Evolutionary conservation across 2,888 invertebrate species (phyloP).

Genomic region (Temnothorax ravouxi): DNA sequence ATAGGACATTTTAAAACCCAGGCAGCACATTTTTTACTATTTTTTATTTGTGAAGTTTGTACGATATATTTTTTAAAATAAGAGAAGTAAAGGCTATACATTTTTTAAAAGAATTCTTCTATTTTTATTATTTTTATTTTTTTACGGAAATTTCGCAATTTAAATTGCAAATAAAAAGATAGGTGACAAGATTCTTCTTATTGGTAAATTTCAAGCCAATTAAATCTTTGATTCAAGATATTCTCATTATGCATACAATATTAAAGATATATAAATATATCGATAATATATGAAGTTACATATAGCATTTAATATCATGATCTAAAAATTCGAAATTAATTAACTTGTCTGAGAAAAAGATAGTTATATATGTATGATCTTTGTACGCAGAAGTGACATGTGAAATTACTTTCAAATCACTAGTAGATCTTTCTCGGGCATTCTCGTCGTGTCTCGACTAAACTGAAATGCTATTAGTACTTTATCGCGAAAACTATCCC

Average conservation of each 20-base stretch:
- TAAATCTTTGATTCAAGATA: background rate
- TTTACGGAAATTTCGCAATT: background rate
- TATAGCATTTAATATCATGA: background rate
- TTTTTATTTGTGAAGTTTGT: background rate
- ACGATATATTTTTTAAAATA: background rate
- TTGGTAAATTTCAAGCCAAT: background rate
- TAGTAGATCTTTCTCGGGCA: background rate
- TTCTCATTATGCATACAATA: background rate
- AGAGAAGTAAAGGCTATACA: no score
- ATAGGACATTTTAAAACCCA: background rate
- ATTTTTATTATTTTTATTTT: background rate
- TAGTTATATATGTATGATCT: slow-evolving; percentile 1
- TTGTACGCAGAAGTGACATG: slow-evolving; percentile 11
- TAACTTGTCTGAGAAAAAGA: background rate
- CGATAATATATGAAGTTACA: background rate
- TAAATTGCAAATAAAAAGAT: background rate
- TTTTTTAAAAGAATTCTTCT: background rate
- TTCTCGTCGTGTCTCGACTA: background rate
- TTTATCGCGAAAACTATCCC: slow-evolving; percentile 17
- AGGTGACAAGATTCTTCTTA: background rate
- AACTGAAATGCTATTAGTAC: slow-evolving; percentile 3
- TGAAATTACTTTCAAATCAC: slow-evolving; percentile 1
- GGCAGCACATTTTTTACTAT: background rate
- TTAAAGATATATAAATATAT: background rate
- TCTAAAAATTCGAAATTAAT: background rate